Evolutionary conservation across 2,888 invertebrate species (phyloP).

Genomic region (Orchestes rusci): DNA sequence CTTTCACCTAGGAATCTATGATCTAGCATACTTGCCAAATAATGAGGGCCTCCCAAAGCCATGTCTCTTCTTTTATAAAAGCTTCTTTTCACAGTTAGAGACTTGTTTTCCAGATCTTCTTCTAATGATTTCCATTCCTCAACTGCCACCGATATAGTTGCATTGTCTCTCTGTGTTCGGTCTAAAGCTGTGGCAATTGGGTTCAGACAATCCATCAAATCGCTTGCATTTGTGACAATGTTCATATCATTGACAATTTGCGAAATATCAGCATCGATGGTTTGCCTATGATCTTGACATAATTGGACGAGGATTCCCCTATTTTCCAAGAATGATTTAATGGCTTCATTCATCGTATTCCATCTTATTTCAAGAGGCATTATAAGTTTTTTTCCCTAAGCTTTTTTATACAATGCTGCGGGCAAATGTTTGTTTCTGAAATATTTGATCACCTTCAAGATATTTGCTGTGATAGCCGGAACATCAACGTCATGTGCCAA

Average conservation of each 20-base stretch:
- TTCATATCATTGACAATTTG: constrained; percentile 11
- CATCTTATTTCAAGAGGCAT: constrained; percentile 16
- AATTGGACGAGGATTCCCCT: constrained; percentile 11
- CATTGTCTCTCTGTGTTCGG: constrained; percentile 14
- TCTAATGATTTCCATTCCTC: background rate
- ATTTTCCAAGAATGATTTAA: constrained; percentile 11
- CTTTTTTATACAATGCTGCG: background rate
- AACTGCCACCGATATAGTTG: constrained; percentile 6
- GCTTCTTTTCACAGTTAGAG: background rate
- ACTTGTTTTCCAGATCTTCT: background rate
- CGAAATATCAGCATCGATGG: constrained; percentile 9
- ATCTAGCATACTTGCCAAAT: background rate
- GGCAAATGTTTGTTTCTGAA: constrained; percentile 5
- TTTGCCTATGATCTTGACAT: constrained; percentile 12
- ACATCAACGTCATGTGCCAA: constrained; percentile 9
- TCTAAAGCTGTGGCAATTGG: constrained; percentile 8
- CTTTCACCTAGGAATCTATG: background rate
- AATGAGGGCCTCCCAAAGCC: background rate
- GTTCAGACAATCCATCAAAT: background rate
- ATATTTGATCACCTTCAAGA: constrained; percentile 10
- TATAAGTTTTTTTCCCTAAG: background rate
- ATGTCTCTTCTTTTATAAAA: background rate
- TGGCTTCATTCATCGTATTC: constrained; percentile 15
- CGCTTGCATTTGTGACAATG: background rate
- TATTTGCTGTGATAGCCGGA: background rate